Evolutionary conservation across 1,140 invertebrate species (phyloP), one percentile per base, ranked within the genome.

Genomic region (Calliphora vicina): DNA sequence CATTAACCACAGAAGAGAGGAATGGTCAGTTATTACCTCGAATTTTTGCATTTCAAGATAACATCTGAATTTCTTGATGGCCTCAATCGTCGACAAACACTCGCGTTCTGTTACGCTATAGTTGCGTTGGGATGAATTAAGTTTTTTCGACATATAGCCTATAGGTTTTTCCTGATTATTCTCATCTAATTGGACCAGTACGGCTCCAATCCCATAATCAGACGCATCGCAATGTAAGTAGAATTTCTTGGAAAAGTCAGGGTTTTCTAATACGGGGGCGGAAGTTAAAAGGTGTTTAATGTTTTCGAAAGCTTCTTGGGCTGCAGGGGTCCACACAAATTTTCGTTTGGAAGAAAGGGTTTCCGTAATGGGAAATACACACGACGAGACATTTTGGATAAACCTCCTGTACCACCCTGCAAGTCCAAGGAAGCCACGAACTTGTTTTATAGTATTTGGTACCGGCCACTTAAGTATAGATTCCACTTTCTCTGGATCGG

Each of bases 41-140:
- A 84, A 84, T 2, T 61, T n/a, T 25, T 71, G 73, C 17, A 27
- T 20, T 61, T 84, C 83, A 5, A 86, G 27, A 85, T 91, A 93
- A 15, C 86, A 84, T 35, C 87, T 67, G 82, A 91, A 92, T 17
- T 61, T 72, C 78, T 91, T 86, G 5, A 92, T 85, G 3, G 90
- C 91, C 82, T 86, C 86, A 0, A 92, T 78, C 13, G 92, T 85
- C 9, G 90, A 91, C 23, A 92, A 84, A 26, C 88, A 87, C 87
- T 92, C 92, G 20, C 17, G 27, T 35, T 82, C 81, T 23, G 81
- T 82, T 4, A 82, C 81, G n/a, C n/a, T 20, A 82, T 82, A 82
- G 26, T 82, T 82, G 5, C 81, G 25, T 20, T 82, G 81, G 13
- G 81, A 15, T 1, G 81, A 13, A 29, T 35, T 82, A 20, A 82